Evolutionary conservation across 2,888 invertebrate genomes (phyloP).

Genomic region (Euproctis similis): DNA sequence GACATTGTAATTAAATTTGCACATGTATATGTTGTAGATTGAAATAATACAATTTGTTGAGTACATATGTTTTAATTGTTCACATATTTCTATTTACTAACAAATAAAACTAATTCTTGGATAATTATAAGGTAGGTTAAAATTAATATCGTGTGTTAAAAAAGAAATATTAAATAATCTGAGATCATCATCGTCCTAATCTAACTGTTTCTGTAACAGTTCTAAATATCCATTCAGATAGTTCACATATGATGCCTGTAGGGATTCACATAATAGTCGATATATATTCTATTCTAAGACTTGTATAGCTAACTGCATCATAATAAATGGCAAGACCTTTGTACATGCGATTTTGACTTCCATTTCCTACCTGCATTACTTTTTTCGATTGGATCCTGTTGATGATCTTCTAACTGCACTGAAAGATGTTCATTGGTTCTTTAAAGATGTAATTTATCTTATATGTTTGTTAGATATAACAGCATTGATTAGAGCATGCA

Average conservation of each 20-base stretch:
- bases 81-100: no score
- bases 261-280: conserved; percentile 17
- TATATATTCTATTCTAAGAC: conserved; percentile 16
- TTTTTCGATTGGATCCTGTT: conserved; percentile 41
- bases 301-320: conserved; percentile 35
- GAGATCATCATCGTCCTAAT: conserved; percentile 62
- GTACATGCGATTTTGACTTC: conserved; percentile 46
- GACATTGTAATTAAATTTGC: conserved; percentile 73
- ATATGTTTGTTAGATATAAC: conserved; percentile 42
- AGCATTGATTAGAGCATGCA: conserved; percentile 52
- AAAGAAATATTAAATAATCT: no score
- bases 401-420: conserved; percentile 60
- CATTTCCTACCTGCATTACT: conserved; percentile 44
- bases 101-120: no score
- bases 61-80: conserved; percentile 15
- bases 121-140: no score
- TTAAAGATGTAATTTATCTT: conserved; percentile 42
- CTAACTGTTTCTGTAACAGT: conserved; percentile 22
- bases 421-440: conserved; percentile 62
- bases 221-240: conserved; percentile 1
- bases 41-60: conserved; percentile 13
- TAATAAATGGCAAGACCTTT: conserved; percentile 64
- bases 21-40: neutral
- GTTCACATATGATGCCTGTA: conserved; percentile 13
- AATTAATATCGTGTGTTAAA: no score